These are phyloP conservation scores for Oncorhynchus masou DNA, from an alignment of 2,113 vertebrate species.

Conservation along the genomic window DNA sequence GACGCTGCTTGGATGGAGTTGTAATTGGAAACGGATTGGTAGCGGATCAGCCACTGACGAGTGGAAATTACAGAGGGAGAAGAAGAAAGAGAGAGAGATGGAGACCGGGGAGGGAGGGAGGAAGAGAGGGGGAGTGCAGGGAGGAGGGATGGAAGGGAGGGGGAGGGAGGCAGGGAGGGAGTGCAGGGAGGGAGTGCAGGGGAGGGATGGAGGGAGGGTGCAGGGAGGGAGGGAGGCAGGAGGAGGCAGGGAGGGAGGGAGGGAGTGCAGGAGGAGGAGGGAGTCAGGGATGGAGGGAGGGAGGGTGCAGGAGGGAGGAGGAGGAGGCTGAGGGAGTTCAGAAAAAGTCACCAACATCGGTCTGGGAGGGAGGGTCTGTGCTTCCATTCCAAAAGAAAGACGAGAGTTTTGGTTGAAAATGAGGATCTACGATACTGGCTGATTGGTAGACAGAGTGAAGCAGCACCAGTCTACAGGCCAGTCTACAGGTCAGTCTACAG, in stretches of 20 bases:
- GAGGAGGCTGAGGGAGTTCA: neutral
- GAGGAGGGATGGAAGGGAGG: constrained; percentile 44
- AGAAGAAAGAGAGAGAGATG: constrained; percentile 25
- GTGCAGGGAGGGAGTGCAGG: neutral
- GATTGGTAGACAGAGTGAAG: neutral
- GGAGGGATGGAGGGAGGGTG: neutral
- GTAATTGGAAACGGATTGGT: constrained; percentile 64
- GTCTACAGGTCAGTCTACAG: no score
- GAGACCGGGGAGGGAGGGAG: neutral
- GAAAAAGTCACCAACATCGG: neutral
- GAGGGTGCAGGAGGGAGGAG: no score
- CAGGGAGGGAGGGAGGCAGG: no score
- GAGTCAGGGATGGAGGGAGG: no score
- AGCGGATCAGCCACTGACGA: constrained; percentile 56
- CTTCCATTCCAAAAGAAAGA: no score
- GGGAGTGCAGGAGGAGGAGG: neutral
- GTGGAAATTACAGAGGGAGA: constrained; percentile 60
- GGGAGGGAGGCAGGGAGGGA: no score
- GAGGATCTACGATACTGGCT: neutral
- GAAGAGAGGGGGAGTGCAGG: neutral
- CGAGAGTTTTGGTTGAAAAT: neutral
- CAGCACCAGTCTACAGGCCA: no score
- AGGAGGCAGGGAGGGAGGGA: neutral
- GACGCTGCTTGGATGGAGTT: constrained; percentile 62
- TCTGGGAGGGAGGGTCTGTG: no score